Base-by-base conservation (phyloP, 2,113 vertebrate genomes). In the Paratilapia polleni region DNA sequence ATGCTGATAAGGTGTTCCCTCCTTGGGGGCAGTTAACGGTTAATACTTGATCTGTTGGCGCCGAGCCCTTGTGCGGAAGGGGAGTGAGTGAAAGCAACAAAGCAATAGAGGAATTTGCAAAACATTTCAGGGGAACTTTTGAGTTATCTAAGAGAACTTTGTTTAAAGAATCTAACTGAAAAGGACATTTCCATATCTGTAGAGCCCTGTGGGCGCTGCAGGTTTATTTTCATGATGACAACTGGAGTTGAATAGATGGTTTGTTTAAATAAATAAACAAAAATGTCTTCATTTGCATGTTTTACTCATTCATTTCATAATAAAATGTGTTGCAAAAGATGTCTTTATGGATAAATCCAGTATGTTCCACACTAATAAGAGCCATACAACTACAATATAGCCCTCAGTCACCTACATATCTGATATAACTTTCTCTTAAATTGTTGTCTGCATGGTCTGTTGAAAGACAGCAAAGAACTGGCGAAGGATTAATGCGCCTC, bases 21-120 rank as follows among this genome's bases (percentile, higher is more conserved):
- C 80, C 73, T 22, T 6, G 1, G 26, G 41, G 73, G 81, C 88
- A 34, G 92, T 93, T 93, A 93, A 92, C 88, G 61, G 90, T 92
- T 92, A 87, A 86, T 52, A 24, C 59, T n/a, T 79, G 68, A 87
- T 85, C 41, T 3, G 73, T 80, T 66, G 66, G 82, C 73, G 62
- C 59, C 7, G 13, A 80, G 43, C 62, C 49, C n/a, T 74, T 2
- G 31, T 36, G 74, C 57, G 34, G 58, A 62, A 87, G 68, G 58
- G 80, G 63, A 60, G 22, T n/a, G 28, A 77, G 43, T 13, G 19
- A 73, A 43, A 73, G 47, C 10, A 57, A 38, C 62, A 57, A 58
- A 68, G 26, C 19, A 22, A 22, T 38, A 52, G 43, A 58, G 78
- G 36, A 82, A 84, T 88, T 77, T 89, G 57, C 60, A 82, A 78